Percentiles rank a stretch among this genome's conserved stretches.
Evolutionary conservation across 2,888 invertebrate genomes (phyloP).

Genomic region (Microdon myrmicae): DNA sequence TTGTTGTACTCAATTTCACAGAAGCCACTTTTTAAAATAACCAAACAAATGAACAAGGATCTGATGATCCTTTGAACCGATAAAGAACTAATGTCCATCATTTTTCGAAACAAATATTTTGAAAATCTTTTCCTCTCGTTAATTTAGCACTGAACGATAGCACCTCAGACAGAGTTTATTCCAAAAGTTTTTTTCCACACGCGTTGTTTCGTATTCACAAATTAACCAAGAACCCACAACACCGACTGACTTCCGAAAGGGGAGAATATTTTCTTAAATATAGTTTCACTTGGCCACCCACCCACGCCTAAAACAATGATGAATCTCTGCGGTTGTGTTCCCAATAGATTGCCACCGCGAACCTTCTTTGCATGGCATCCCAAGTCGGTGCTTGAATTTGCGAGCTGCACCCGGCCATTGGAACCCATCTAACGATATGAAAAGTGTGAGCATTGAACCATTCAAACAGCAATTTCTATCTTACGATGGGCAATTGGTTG

Average conservation of each 20-base stretch:
- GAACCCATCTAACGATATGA: too few relatives aligned
- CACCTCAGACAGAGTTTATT: too few relatives aligned
- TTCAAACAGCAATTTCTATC: slow-evolving; percentile 5
- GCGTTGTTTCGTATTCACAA: too few relatives aligned
- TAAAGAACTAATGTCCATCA: neutral
- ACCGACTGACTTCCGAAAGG: slow-evolving; percentile 35
- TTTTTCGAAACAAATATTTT: slow-evolving; percentile 2
- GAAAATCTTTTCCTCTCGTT: too few relatives aligned
- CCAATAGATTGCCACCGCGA: slow-evolving; percentile 5
- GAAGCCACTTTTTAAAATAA: slow-evolving; percentile 22
- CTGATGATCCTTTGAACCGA: slow-evolving; percentile 13
- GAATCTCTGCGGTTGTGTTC: slow-evolving; percentile 22
- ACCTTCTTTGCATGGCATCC: slow-evolving; percentile 30
- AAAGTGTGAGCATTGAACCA: slow-evolving; percentile 22
- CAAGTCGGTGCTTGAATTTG: too few relatives aligned
- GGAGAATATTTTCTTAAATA: slow-evolving; percentile 43
- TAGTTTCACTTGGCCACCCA: slow-evolving; percentile 66
- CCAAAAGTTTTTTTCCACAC: too few relatives aligned
- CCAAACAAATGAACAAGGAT: slow-evolving; percentile 7
- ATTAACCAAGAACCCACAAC: slow-evolving; percentile 15
- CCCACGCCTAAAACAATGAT: slow-evolving; percentile 50
- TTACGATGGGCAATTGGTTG: slow-evolving; percentile 3
- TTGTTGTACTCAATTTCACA: slow-evolving; percentile 71
- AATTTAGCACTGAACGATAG: too few relatives aligned
- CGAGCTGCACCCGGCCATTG: too few relatives aligned